phyloP scores from a whole-genome alignment of 2,113 vertebrate species.

The Sinocyclocheilus maitianheensis region DNA sequence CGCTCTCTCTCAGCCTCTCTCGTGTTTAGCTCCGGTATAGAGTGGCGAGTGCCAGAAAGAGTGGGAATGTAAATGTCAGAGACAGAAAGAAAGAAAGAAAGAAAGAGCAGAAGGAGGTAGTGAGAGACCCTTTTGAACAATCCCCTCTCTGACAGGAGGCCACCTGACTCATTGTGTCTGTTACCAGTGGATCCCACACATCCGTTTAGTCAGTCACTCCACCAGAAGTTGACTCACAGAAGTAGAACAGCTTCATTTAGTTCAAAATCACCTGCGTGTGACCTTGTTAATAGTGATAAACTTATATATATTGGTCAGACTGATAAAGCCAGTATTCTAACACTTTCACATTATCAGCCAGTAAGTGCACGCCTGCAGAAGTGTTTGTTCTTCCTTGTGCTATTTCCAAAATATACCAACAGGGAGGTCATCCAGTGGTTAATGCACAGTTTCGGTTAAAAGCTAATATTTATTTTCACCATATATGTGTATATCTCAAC shows the following conservation, averaged over 20 bases:
- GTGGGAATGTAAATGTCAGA: conserved; percentile 78
- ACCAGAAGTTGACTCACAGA: conserved; percentile 20
- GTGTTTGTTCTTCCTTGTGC: background rate
- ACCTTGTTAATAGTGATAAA: background rate
- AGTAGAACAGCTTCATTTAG: background rate
- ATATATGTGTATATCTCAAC: background rate
- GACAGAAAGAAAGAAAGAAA: conserved; percentile 9
- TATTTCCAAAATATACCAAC: background rate
- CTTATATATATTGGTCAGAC: background rate
- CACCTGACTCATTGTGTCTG: conserved; percentile 41
- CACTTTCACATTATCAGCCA: background rate
- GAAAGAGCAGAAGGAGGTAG: background rate
- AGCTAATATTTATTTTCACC: background rate
- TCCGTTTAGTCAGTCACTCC: conserved; percentile 2
- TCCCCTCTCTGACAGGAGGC: conserved; percentile 18
- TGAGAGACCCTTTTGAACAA: conserved; percentile 23
- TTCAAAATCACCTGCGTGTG: conserved; percentile 9
- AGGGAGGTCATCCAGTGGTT: background rate
- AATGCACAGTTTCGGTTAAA: background rate
- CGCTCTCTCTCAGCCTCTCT: conserved; percentile 31
- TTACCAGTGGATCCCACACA: conserved; percentile 17
- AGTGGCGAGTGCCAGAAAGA: conserved; percentile 69
- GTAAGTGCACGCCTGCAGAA: background rate
- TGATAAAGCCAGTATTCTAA: background rate
- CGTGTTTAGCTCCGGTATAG: conserved; percentile 50